These are phyloP conservation scores for Scaptomyza parva DNA, from an alignment of 2,888 invertebrate species.

Conservation along the genomic window DNA sequence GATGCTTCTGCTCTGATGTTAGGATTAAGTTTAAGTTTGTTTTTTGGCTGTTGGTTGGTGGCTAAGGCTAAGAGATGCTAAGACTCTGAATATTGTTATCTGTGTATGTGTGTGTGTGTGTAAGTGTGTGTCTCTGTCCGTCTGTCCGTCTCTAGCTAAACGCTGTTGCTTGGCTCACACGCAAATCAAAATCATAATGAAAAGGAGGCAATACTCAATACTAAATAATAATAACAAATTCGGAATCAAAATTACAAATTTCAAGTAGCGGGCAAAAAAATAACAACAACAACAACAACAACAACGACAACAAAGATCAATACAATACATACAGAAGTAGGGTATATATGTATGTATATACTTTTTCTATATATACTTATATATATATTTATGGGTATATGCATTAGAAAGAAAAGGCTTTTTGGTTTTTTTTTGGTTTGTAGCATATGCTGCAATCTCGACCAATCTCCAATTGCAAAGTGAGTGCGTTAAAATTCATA, in stretches of 20 bases:
- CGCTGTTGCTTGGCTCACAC: conserved; percentile 19
- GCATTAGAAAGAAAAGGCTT: conserved; percentile 5
- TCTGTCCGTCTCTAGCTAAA: conserved; percentile 22
- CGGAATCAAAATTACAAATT: conserved; percentile 9
- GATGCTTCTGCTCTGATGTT: conserved; percentile 7
- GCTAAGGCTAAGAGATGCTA: conserved; percentile 35
- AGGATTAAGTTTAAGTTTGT: neutral
- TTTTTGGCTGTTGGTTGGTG: conserved; percentile 20
- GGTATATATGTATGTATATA: conserved; percentile 23
- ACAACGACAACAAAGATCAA: conserved; percentile 35
- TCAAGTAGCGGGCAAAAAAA: conserved; percentile 36
- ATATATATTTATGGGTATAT: conserved; percentile 9
- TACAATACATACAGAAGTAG: conserved; percentile 24
- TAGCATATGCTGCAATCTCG: conserved; percentile 81
- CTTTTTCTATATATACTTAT: conserved; percentile 26
- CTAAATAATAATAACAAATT: conserved; percentile 9
- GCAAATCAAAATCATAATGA: conserved; percentile 21
- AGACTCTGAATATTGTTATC: neutral
- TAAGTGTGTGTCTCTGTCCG: neutral
- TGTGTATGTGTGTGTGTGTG: neutral
- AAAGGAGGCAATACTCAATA: conserved; percentile 11
- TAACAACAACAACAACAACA: conserved; percentile 42
- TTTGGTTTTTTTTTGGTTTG: conserved; percentile 49
- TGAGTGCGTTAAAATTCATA: conserved; percentile 83
- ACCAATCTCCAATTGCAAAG: conserved; percentile 85